Conservation (phyloP, 2,797 vertebrate genomes). For the Acestrorhynchus altus region DNA sequence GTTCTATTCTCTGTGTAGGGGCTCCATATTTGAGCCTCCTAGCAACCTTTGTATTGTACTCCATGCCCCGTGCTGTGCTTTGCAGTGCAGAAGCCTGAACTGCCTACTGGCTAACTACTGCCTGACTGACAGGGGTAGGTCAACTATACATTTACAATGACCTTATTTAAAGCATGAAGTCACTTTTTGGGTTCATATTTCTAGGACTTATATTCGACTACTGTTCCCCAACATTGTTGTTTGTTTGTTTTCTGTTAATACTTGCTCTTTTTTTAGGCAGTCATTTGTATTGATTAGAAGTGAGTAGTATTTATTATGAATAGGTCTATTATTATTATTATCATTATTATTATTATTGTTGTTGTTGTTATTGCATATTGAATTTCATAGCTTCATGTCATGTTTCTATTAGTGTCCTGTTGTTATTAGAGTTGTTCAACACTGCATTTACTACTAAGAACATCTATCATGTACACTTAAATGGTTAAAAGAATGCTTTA, state of each 20-base stretch:
- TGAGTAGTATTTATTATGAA: background rate
- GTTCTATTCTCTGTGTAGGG: slow-evolving; percentile 25
- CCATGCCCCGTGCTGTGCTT: slow-evolving; percentile 10
- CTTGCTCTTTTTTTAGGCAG: background rate
- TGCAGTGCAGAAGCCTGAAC: slow-evolving; percentile 15
- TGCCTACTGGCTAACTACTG: background rate
- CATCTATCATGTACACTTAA: no score
- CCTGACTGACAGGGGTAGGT: slow-evolving; percentile 27
- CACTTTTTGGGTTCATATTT: background rate
- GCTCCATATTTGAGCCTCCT: slow-evolving; percentile 41
- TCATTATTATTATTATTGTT: no score
- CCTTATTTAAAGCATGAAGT: background rate
- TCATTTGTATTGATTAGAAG: background rate
- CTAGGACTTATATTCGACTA: background rate
- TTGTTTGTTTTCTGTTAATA: background rate
- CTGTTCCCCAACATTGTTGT: background rate
- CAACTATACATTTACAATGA: background rate
- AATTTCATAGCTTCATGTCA: no score
- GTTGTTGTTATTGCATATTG: no score
- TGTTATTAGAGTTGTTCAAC: no score
- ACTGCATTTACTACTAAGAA: no score
- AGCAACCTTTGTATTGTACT: slow-evolving; percentile 54
- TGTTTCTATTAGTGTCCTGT: no score
- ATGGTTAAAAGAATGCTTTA: no score
- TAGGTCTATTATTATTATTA: no score